Evolutionary conservation across 1,140 invertebrate species (phyloP), one percentile per base, ranked within the genome.

Genomic region (Steinernema feltiae): DNA sequence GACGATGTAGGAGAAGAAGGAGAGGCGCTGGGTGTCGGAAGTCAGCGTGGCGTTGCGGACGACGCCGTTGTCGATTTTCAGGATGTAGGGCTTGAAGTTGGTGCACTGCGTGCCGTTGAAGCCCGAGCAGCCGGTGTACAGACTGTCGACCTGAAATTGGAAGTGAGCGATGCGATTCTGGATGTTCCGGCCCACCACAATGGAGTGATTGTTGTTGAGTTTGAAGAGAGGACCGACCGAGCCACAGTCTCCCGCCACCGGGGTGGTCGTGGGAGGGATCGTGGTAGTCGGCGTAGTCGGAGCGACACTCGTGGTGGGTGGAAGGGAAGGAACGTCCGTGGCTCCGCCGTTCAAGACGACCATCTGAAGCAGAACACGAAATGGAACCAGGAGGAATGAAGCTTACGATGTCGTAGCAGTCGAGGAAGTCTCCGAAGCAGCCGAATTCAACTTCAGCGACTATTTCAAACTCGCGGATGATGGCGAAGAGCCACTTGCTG

Each of bases 31-130:
- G 15, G 12, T 21, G 53, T 63, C 53, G 53, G 12, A 15, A 21
- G 53, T 63, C 7, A 63, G 53, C 15, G 53, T 63, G 12, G 53
- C 12, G 53, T 63, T 63, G 15, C 53, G 53, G 12, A 63, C 53
- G 53, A 63, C 53, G 24, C 53, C 24, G 53, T 63, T 63, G 53
- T 63, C 53, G 53, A 63, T 63, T 21, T 63, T 63, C 53, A 63
- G 53, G 24, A 63, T 63, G 53, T 63, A 63, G 53, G 53, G 53
- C 24, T 63, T 63, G 53, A 63, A 63, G 53, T 63, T 63, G 53
- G 24, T 63, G 53, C 53, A 63, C 24, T 63, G 53, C 2, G 53
- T 63, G 53, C 53, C 53, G 53, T 63, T 63, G 53, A 15, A 63
- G 12, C 15, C 24, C 24, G 53, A 3, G 24, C 53, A 63, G 53